Percentiles rank a stretch among this genome's conserved stretches.
Evolutionary conservation across 2,797 vertebrate genomes (phyloP).

Genomic region (Artibeus jamaicensis): DNA sequence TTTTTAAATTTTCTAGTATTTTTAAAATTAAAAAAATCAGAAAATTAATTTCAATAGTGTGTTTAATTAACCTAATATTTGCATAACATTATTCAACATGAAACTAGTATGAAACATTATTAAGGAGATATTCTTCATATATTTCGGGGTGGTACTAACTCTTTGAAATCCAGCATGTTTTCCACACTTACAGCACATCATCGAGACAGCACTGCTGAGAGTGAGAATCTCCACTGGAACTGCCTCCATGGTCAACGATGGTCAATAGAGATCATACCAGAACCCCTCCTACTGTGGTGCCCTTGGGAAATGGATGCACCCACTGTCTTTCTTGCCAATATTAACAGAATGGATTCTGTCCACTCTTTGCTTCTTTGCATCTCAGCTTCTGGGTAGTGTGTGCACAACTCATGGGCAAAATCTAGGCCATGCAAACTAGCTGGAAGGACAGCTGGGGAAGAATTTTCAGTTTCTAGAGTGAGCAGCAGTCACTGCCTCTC

Average conservation of each 20-base stretch:
- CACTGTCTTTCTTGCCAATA: not conserved
- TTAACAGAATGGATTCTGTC: not conserved
- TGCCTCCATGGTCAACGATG: not conserved
- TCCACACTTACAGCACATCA: not conserved
- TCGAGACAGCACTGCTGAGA: not conserved
- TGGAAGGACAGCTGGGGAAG: not conserved
- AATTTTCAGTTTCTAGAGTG: not conserved
- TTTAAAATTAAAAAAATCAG: not conserved
- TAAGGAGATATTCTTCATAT: not conserved
- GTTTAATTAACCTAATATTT: slow-evolving; percentile 13
- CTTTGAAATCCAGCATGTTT: not conserved
- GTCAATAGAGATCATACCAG: not conserved
- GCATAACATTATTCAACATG: not conserved
- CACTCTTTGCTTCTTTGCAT: not conserved
- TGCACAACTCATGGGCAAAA: not conserved
- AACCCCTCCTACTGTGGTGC: not conserved
- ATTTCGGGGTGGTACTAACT: not conserved
- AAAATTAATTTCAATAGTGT: slow-evolving; percentile 4
- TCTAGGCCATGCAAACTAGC: not conserved
- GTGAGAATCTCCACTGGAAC: not conserved
- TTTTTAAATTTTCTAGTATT: not conserved
- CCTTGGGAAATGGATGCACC: not conserved
- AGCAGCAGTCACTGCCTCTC: not conserved
- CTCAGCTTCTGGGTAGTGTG: not conserved
- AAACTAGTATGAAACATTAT: not conserved